Percentiles rank a stretch among this genome's conserved stretches.
These are phyloP conservation scores for Leucoraja ocellata DNA, from an alignment of 2,797 vertebrate genomes.

Conservation along the genomic window DNA sequence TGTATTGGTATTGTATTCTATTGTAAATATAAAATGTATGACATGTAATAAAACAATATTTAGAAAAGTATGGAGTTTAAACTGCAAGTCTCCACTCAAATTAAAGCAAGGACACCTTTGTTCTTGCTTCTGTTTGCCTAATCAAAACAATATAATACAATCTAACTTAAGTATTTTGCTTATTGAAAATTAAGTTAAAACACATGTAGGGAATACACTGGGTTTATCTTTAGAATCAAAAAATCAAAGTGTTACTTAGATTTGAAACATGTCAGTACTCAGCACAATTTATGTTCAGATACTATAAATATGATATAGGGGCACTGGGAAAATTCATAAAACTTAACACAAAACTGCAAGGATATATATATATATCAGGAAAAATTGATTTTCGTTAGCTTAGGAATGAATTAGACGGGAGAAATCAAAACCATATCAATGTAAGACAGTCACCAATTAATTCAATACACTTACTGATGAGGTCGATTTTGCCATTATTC, in stretches of 20 bases:
- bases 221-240: too few species aligned
- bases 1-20: too few species aligned
- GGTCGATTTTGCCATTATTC: constrained; percentile 93
- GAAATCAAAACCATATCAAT: neutral
- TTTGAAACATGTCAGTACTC: neutral
- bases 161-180: neutral
- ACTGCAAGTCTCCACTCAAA: neutral
- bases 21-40: neutral
- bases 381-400: neutral
- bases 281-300: neutral
- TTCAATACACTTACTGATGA: constrained; percentile 74
- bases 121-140: neutral
- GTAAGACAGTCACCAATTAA: neutral
- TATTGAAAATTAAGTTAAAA: too few species aligned
- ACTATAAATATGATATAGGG: neutral
- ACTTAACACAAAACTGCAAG: neutral
- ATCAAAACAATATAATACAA: neutral
- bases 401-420: neutral
- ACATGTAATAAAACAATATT: neutral
- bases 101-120: neutral
- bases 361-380: neutral
- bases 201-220: too few species aligned
- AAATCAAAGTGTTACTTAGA: neutral
- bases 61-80: neutral
- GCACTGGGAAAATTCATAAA: neutral